Evolutionary conservation across 2,888 invertebrate genomes (phyloP), one percentile per base, ranked within the genome.

Genomic region (Meiosimyza platycephala): DNA sequence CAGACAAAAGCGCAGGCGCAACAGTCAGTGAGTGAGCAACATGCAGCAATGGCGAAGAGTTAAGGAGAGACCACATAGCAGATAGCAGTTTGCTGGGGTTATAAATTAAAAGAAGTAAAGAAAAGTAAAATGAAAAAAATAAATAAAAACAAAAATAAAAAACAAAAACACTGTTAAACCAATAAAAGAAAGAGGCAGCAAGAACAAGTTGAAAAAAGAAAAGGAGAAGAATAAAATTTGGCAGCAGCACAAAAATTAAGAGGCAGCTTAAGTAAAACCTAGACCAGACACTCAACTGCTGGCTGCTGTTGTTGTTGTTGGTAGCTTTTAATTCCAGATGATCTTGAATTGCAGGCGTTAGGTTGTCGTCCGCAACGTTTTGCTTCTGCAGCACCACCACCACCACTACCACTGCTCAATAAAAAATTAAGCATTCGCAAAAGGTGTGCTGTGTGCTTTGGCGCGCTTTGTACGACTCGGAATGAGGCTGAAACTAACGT

Each of bases 291-390:
- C 40, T 47, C 48, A 63, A 63, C n/a, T 55, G 57, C 16, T 28
- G 50, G 11, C 13, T 60, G 47, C n/a, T 50, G 51, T 12, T 69
- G 63, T 47, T 62, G 65, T 65, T 68, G 69, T 40, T 73, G 74
- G 75, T 72, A 74, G 70, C 74, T 75, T 77, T 76, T 75, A 77
- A 77, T 76, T 72, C 40, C 68, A 59, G 59, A 69, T 69, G 59
- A 69, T 69, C 68, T 69, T 16, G 72, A 73, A 75, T 74, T 72
- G 74, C 51, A 75, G 76, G 72, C 75, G 74, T 62, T 72, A 74
- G 62, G 59, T 59, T 72, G 76, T 72, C 67, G 68, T 71, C 73
- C 65, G 75, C 40, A 40, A 40, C 40, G 40, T 40, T 40, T 40
- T 40, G 40, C 40, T 40, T 40, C 9, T 40, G 40, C 40, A 22